Evolutionary conservation across 2,113 vertebrate genomes (phyloP), one percentile per base, ranked within the genome.

Genomic region (Chionis minor): DNA sequence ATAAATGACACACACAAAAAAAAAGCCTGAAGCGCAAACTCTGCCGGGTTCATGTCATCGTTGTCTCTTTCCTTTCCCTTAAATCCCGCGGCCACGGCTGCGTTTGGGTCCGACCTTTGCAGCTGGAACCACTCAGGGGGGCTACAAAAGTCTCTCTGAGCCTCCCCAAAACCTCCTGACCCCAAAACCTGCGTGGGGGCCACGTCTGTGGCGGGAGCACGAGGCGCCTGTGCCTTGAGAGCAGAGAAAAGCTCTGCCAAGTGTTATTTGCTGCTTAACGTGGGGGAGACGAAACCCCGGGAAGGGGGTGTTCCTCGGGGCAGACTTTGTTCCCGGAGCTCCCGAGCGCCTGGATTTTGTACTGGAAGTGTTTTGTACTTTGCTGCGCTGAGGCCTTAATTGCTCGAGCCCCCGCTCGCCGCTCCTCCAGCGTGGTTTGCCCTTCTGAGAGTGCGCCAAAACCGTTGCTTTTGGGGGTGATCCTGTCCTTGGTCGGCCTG

Each of bases 1-100:
- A 28, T 42, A 55, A 56, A 23, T 17, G 26, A 38, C 49, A 10
- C 6, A 44, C 38, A 10, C 44, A n/a, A 17, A 35, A 26, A 30
- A 17, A 21, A 8, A 17, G 13, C 32, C 42, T 16, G 42, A 49
- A 33, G 58, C 3, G 33, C n/a, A 22, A 54, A 26, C 55, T 23
- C 55, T 26, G 63, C 30, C 2, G 5, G n/a, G 20, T 12, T 56
- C 49, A 1, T 2, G 3, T 7, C 42, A 19, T 8, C 6, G 2
- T 14, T 4, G 26, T 6, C 26, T n/a, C 54, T 22, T 21, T 45
- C 16, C 44, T 51, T 9, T 8, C 30, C 38, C 9, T 61, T 40
- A 10, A 30, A n/a, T 23, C 54, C 69, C 5, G 23, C 27, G 14
- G 20, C 56, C 16, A 5, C 1, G 2, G 71, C n/a, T 27, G 63